Base-by-base conservation (phyloP, 2,113 vertebrate species). In the Sarotherodon lohbergeri region DNA sequence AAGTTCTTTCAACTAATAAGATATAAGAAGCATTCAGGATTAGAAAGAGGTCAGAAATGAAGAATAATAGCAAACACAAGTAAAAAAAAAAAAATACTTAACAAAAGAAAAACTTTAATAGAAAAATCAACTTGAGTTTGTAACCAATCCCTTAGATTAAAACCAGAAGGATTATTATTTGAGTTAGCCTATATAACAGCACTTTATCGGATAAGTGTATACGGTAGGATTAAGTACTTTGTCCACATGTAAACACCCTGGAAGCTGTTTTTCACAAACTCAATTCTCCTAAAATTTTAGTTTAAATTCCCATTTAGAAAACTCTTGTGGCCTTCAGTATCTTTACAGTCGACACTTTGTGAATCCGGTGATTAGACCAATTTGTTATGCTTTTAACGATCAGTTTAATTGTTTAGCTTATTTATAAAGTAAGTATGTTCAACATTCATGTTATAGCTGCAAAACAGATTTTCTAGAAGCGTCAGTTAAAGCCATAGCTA, bases 151-250 rank as follows among this genome's bases (percentile, higher is more conserved):
- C 63, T 22, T 39, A 0, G 34, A 41, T 22, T 68, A 39, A 41
- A 22, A 68, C n/a, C 63, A 68, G 19, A 68, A 34, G 11, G 19
- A 68, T 68, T 68, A 41, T 68, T 41, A 7, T 39, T 66, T 68
- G 6, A 13, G 36, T 68, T 39, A 41, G 6, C 63, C 19, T 41
- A 22, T 66, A 39, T n/a, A 39, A 66, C 34, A 22, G 11, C 61
- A 39, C 34, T n/a, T 66, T 43, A 24, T 36, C 6, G 0, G 10
- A 3, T 43, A 73, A 0, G 7, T 73, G 46, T 43, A 1, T 73
- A 43, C n/a, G 3, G n/a, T 73, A 27, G 13, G 66, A 2, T 43
- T 71, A 27, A 71, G 12, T 41, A 71, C 39, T 41, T 71, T 71
- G 36, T 71, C 3, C n/a, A 71, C 66, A 43, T 24, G n/a, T 43